Percentiles rank a stretch among this genome's conserved stretches.
Conservation (phyloP, 2,113 vertebrate genomes). For the Passer domesticus region DNA sequence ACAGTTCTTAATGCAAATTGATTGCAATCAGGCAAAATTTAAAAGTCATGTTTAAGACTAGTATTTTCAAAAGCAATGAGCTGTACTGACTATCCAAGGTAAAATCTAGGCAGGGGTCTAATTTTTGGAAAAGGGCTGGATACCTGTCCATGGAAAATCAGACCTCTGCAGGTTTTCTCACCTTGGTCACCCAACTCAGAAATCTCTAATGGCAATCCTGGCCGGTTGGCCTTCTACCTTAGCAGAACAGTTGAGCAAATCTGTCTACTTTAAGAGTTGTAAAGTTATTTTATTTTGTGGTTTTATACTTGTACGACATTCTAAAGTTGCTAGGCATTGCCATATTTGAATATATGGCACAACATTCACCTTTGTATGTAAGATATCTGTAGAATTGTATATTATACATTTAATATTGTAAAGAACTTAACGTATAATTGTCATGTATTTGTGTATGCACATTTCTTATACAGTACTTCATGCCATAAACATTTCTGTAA, state of each 20-base stretch:
- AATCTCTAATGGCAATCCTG: not conserved
- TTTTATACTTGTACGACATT: conserved; percentile 69
- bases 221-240: not conserved
- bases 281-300: conserved; percentile 65
- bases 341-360: conserved; percentile 50
- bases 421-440: conserved; percentile 78
- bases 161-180: not conserved
- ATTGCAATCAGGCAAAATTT: not conserved
- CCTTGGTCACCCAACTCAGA: not conserved
- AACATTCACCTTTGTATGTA: conserved; percentile 68
- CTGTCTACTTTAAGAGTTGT: conserved; percentile 54
- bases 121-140: conserved; percentile 43
- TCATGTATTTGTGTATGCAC: conserved; percentile 77
- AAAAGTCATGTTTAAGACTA: not conserved
- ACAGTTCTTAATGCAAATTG: not conserved
- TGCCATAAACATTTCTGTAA: conserved; percentile 77
- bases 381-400: conserved; percentile 83
- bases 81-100: not conserved
- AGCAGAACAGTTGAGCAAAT: conserved; percentile 26
- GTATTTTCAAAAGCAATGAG: not conserved
- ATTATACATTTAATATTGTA: conserved; percentile 83
- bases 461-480: conserved; percentile 73
- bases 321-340: conserved; percentile 44
- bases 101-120: not conserved
- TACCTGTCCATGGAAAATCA: conserved; percentile 4